A percentile compares a stretch with the other conserved stretches of the same genome.
Evolutionary conservation across 2,888 invertebrate species (phyloP).

Genomic region (Exocentrus adspersus): DNA sequence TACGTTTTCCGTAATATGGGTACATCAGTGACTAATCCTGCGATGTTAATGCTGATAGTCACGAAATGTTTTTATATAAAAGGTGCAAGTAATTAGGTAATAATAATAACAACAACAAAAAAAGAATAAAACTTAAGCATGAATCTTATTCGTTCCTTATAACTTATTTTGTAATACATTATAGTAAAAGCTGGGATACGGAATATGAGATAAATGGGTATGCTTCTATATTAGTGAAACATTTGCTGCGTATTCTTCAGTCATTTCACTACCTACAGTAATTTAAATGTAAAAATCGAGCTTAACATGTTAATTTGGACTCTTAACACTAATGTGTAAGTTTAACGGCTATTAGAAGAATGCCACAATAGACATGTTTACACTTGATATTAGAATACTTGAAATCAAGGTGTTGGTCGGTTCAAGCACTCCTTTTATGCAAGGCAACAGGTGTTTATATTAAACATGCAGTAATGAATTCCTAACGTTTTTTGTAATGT

Average conservation of each 20-base stretch:
- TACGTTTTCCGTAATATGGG: conserved; percentile 38
- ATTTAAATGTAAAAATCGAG: conserved; percentile 6
- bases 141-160: no score
- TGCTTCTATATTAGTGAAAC: no score
- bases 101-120: no score
- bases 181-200: no score
- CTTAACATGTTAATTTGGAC: conserved; percentile 38
- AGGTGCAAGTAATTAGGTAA: no score
- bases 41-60: not conserved
- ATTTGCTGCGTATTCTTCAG: no score
- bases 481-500: conserved; percentile 8
- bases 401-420: conserved; percentile 29
- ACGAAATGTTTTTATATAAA: no score
- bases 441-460: conserved; percentile 34
- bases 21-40: conserved; percentile 32
- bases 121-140: no score
- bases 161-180: no score
- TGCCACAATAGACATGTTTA: conserved; percentile 34
- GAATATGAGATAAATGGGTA: no score
- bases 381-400: conserved; percentile 34
- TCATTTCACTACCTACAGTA: not conserved
- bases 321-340: conserved; percentile 45
- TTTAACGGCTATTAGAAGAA: conserved; percentile 40
- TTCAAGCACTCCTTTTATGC: conserved; percentile 33
- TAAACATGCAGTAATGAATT: conserved; percentile 16